Evolutionary conservation across 64 coral and sea anemone species (phyloP).

Genomic region (Acropora tenuis): DNA sequence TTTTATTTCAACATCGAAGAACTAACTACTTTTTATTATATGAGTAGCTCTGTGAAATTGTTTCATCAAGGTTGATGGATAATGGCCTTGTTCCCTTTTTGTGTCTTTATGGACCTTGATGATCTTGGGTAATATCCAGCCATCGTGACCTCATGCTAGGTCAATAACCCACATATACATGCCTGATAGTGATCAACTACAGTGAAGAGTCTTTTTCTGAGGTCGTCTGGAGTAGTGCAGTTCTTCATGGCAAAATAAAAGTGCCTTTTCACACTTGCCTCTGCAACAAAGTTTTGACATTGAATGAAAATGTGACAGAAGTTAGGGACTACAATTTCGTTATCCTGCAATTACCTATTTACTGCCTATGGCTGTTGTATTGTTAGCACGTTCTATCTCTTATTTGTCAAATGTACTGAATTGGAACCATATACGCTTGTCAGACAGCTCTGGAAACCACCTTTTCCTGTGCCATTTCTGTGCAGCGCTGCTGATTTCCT

Average conservation of each 20-base stretch:
- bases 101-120: too few relatives aligned
- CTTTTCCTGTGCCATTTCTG: background rate
- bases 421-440: background rate
- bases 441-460: background rate
- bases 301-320: background rate
- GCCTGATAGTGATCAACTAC: conserved; percentile 5
- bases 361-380: too few relatives aligned
- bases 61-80: too few relatives aligned
- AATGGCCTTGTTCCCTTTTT: too few relatives aligned
- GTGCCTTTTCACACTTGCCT: conserved; percentile 2
- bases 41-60: too few relatives aligned
- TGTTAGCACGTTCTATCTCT: too few relatives aligned
- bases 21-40: too few relatives aligned
- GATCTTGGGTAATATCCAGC: too few relatives aligned
- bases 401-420: background rate
- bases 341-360: background rate
- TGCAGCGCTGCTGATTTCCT: background rate
- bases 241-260: conserved; percentile 6
- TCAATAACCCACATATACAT: background rate
- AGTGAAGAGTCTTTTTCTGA: background rate
- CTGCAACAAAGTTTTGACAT: background rate
- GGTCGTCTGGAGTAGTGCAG: background rate
- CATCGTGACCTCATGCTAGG: too few relatives aligned
- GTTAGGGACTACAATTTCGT: background rate
- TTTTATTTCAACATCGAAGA: too few relatives aligned